Base-by-base conservation (phyloP, 2,797 vertebrate species). In the Crypturellus tataupa region DNA sequence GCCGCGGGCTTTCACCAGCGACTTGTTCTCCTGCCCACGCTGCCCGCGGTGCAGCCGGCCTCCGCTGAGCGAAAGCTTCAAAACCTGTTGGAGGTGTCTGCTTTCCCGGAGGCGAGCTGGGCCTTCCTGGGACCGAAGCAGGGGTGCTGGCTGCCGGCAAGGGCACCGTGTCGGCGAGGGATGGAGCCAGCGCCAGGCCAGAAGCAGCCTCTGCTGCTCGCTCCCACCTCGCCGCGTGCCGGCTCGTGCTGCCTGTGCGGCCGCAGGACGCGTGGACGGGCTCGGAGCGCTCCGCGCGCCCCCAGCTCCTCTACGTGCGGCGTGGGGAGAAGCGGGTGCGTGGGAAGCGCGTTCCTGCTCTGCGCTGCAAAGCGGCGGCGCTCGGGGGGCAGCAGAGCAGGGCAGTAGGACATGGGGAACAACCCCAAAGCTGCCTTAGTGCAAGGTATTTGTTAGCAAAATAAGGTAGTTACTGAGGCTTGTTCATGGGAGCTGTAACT, bases 171-270 rank as follows among this genome's bases (percentile, higher is more conserved):
- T 37, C 11, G 10, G 76, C 0, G 3, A 56, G 80, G 80, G 23
- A 46, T 4, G 13, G 12, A 49, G 69, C 65, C 76, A 20, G 18
- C 1, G 0, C 76, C 51, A 58, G 15, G 60, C 51, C 69, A 64
- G n/a, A 29, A 16, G 1, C 6, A 18, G 9, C 62, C 21, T n/a
- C 25, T 8, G 2, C 21, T 4, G 44, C 0, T 0, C 24, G 51
- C 77, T 47, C 71, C 31, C 71, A 25, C 0, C 0, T 40, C 35
- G 23, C 47, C 44, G 64, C 27, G 20, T 0, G 3, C 68, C 65
- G 46, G 53, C 72, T 11, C 21, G 71, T 8, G n/a, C 79, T 24
- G 47, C 47, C 47, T 13, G 12, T 4, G 23, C 47, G 12, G 47
- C 24, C 4, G 23, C 23, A 13, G 47, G 21, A 20, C 21, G 10